A percentile compares a stretch with the other conserved stretches of the same genome.
Evolutionary conservation across 2,888 invertebrate genomes (phyloP).

Genomic region (Rhingia rostrata): DNA sequence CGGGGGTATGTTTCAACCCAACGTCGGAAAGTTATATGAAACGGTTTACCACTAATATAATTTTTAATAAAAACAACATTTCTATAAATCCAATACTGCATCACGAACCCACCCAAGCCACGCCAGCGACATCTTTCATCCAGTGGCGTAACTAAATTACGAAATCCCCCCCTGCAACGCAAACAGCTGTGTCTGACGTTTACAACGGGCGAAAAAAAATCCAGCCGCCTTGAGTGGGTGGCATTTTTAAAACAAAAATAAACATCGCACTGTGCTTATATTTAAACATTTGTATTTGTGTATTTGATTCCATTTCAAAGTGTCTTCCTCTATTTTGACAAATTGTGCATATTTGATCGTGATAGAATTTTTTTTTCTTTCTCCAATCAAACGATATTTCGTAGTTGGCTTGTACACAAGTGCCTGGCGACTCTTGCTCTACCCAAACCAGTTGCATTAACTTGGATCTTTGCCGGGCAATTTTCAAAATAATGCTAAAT

Average conservation of each 20-base stretch:
- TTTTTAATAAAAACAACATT: too few species aligned
- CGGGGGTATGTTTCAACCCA: too few species aligned
- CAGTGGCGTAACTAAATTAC: not conserved
- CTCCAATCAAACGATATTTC: slow-evolving; percentile 15
- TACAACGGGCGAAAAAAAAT: not conserved
- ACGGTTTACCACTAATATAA: too few species aligned
- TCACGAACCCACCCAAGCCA: not conserved
- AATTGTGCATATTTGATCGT: slow-evolving; percentile 34
- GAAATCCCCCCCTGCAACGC: not conserved
- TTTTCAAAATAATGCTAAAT: slow-evolving; percentile 29
- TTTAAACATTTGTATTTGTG: slow-evolving; percentile 59
- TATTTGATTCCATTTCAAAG: slow-evolving; percentile 17
- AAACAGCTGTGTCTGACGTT: slow-evolving; percentile 48
- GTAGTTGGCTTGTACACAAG: slow-evolving; percentile 1
- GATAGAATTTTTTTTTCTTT: slow-evolving; percentile 28
- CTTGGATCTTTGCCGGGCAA: slow-evolving; percentile 3
- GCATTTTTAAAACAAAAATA: slow-evolving; percentile 65
- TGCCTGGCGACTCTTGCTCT: not conserved
- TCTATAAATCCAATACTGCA: too few species aligned
- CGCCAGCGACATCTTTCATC: not conserved
- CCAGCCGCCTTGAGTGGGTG: slow-evolving; percentile 45
- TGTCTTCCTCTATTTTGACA: slow-evolving; percentile 19
- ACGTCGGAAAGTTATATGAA: too few species aligned
- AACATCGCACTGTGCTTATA: slow-evolving; percentile 61
- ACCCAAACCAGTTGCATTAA: not conserved